Percentiles rank a stretch among this genome's conserved stretches.
Evolutionary conservation across 2,888 invertebrate genomes (phyloP).

Genomic region (Cantharis rufa): DNA sequence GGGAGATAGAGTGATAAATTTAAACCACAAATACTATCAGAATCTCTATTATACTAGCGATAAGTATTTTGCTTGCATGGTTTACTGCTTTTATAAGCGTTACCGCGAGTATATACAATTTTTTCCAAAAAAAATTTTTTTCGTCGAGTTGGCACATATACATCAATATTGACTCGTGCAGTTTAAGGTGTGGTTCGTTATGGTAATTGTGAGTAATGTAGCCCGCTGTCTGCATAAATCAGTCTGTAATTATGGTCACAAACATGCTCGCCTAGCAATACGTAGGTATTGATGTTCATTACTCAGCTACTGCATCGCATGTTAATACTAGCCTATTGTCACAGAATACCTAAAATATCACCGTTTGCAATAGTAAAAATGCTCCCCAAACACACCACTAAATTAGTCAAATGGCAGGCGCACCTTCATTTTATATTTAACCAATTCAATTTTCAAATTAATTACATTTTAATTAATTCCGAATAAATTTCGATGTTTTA

Average conservation of each 20-base stretch:
- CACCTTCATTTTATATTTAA: constrained; percentile 25
- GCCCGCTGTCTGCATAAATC: constrained; percentile 51
- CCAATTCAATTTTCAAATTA: constrained; percentile 1
- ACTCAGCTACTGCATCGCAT: constrained; percentile 38
- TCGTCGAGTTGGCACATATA: constrained; percentile 11
- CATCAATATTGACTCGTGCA: constrained; percentile 43
- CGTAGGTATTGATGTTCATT: constrained; percentile 52
- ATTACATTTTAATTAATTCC: constrained; percentile 1
- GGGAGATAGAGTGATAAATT: constrained; percentile 29
- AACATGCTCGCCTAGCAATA: constrained; percentile 52
- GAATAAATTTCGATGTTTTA: background rate
- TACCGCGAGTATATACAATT: constrained; percentile 2
- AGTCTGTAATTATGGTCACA: constrained; percentile 53
- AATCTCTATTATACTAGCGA: constrained; percentile 20
- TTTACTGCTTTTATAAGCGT: background rate
- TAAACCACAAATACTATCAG: constrained; percentile 27
- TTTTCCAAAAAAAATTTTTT: background rate
- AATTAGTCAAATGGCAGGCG: constrained; percentile 27
- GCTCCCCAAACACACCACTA: constrained; percentile 17
- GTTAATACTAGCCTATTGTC: constrained; percentile 28
- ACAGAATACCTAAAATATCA: constrained; percentile 29
- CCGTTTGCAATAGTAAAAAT: constrained; percentile 21
- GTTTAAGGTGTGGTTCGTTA: constrained; percentile 52
- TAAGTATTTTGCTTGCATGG: constrained; percentile 14
- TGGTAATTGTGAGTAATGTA: constrained; percentile 56